Evolutionary conservation across 2,797 vertebrate species (phyloP).

Genomic region (Chaenodraco wilsoni): DNA sequence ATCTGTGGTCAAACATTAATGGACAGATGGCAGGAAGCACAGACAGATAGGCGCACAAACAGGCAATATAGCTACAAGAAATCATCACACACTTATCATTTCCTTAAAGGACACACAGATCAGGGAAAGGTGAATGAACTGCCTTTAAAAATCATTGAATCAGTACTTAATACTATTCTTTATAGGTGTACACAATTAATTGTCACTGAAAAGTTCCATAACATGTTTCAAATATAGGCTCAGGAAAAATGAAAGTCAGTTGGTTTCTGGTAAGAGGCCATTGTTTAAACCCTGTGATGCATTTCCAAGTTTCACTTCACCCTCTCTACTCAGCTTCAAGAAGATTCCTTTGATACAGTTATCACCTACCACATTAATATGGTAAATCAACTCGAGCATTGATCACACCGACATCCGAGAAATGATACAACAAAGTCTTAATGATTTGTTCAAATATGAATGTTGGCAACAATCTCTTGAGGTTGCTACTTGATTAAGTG

Average conservation of each 20-base stretch:
- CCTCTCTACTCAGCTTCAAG: not conserved
- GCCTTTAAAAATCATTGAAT: not conserved
- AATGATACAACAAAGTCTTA: not conserved
- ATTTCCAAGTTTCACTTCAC: not conserved
- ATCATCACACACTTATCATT: not conserved
- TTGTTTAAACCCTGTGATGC: not conserved
- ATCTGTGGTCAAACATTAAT: constrained; percentile 66
- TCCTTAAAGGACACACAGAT: not conserved
- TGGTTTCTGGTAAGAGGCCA: not conserved
- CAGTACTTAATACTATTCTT: not conserved
- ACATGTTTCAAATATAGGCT: not conserved
- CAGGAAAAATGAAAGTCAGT: not conserved
- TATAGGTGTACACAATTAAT: not conserved
- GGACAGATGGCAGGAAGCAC: constrained; percentile 11
- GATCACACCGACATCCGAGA: not conserved
- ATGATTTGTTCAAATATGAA: not conserved
- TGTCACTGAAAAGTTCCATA: not conserved
- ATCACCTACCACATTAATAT: not conserved
- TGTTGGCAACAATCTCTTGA: accelerated
- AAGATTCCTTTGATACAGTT: not conserved
- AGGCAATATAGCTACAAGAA: not conserved
- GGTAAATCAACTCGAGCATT: not conserved
- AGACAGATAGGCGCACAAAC: not conserved
- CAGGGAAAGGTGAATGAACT: not conserved
- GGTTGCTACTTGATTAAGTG: not conserved